Conservation (phyloP, 1,140 invertebrate genomes). For the Bombus consobrinus region DNA sequence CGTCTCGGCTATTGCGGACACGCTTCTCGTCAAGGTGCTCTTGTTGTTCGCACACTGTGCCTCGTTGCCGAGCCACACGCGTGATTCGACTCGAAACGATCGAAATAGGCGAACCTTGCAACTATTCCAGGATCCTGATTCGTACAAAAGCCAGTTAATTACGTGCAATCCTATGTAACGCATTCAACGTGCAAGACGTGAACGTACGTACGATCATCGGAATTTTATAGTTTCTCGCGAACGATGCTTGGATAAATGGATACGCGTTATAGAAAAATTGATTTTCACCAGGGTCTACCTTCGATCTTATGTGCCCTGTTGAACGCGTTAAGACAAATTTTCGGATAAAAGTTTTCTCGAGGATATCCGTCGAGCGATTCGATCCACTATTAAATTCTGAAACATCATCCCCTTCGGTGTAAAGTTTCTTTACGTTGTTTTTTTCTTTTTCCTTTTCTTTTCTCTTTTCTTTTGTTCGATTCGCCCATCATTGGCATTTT, state of each 20-base stretch:
- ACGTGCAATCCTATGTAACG: background rate
- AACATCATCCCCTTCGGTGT: background rate
- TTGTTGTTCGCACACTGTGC: constrained; percentile 74
- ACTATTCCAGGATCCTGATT: background rate
- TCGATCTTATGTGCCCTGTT: too few relatives aligned
- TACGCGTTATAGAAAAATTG: too few relatives aligned
- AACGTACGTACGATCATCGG: too few relatives aligned
- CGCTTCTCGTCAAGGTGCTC: constrained; percentile 72
- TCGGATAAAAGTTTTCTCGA: too few relatives aligned
- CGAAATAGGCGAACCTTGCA: background rate
- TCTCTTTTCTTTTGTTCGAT: too few relatives aligned
- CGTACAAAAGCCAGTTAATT: background rate
- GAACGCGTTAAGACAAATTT: too few relatives aligned
- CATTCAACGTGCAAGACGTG: too few relatives aligned
- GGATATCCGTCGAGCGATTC: background rate
- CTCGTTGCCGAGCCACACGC: constrained; percentile 51
- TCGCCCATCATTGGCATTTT: background rate
- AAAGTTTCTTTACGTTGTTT: too few relatives aligned
- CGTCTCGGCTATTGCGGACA: constrained; percentile 54
- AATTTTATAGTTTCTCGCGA: too few relatives aligned
- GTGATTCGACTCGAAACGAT: constrained; percentile 25
- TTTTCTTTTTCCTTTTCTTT: too few relatives aligned
- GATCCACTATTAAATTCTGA: background rate
- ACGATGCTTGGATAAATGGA: too few relatives aligned
- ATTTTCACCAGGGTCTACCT: too few relatives aligned